These are phyloP conservation scores for Galemys pyrenaicus DNA, from an alignment of 2,113 vertebrate genomes.

Conservation along the genomic window DNA sequence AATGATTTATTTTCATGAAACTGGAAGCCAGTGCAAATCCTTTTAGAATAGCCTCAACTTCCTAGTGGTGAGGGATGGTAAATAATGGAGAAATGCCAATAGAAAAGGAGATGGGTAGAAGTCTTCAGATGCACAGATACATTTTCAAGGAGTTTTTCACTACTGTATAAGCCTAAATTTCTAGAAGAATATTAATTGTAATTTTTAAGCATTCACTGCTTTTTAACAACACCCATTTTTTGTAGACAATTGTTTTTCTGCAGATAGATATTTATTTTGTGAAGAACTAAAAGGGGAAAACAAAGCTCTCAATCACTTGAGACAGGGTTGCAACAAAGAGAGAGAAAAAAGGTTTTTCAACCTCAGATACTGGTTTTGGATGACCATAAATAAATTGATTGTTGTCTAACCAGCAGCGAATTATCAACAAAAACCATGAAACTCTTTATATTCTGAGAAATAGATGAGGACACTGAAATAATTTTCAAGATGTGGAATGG, in stretches of 20 bases:
- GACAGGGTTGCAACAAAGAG: constrained; percentile 43
- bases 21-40: background rate
- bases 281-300: constrained; percentile 53
- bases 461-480: constrained; percentile 47
- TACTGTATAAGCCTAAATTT: constrained; percentile 37
- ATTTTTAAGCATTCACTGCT: constrained; percentile 38
- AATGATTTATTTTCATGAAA: constrained; percentile 7
- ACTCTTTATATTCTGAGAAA: background rate
- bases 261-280: constrained; percentile 54
- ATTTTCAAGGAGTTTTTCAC: background rate
- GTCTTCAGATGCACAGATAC: background rate
- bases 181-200: constrained; percentile 19
- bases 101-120: background rate
- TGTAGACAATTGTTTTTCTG: constrained; percentile 53
- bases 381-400: constrained; percentile 28
- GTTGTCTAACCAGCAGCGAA: background rate
- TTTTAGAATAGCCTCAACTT: background rate
- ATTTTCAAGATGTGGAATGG: constrained; percentile 18
- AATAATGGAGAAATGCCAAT: background rate
- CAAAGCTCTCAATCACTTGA: constrained; percentile 49
- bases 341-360: background rate
- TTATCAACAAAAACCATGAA: background rate
- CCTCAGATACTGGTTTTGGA: constrained; percentile 27
- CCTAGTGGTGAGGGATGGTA: background rate
- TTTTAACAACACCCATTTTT: constrained; percentile 33